Evolutionary conservation across 1,140 invertebrate species (phyloP).

Genomic region (Drosophila littoralis): DNA sequence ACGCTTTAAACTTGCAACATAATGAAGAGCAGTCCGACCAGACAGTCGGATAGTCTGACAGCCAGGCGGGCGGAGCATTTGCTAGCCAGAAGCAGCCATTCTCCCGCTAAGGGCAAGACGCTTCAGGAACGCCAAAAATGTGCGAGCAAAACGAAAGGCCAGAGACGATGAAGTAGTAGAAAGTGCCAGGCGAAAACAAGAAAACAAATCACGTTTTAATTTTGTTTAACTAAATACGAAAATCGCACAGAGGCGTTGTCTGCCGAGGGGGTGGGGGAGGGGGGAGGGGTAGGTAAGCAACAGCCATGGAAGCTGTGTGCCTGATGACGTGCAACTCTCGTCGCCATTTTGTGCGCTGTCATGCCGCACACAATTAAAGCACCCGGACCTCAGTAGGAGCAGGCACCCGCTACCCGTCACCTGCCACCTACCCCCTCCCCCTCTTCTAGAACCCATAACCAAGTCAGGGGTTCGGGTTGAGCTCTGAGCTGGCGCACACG

Average conservation of each 20-base stretch:
- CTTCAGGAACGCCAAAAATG: constrained; percentile 68
- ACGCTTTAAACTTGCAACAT: constrained; percentile 63
- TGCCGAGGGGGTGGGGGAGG: neutral
- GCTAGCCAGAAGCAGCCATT: neutral
- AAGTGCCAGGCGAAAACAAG: constrained; percentile 75
- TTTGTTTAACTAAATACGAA: constrained; percentile 83
- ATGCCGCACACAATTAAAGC: constrained; percentile 82
- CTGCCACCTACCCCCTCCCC: neutral
- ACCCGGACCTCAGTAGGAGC: constrained; percentile 26
- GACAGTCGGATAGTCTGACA: constrained; percentile 15
- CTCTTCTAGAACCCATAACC: neutral
- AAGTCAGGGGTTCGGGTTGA: constrained; percentile 17
- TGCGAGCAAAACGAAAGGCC: constrained; percentile 49
- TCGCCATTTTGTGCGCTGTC: constrained; percentile 81
- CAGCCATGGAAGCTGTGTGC: constrained; percentile 23
- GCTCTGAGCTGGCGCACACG: constrained; percentile 61
- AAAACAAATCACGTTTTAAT: constrained; percentile 84
- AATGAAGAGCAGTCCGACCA: constrained; percentile 36
- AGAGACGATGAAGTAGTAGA: constrained; percentile 31
- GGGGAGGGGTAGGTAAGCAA: neutral
- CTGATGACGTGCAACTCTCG: constrained; percentile 81
- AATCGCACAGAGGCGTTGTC: constrained; percentile 59
- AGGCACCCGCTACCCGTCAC: neutral
- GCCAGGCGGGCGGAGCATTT: constrained; percentile 1
- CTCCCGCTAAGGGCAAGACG: constrained; percentile 9